These are phyloP conservation scores for Saxicola maurus DNA, from an alignment of 2,797 vertebrate species.

Conservation along the genomic window DNA sequence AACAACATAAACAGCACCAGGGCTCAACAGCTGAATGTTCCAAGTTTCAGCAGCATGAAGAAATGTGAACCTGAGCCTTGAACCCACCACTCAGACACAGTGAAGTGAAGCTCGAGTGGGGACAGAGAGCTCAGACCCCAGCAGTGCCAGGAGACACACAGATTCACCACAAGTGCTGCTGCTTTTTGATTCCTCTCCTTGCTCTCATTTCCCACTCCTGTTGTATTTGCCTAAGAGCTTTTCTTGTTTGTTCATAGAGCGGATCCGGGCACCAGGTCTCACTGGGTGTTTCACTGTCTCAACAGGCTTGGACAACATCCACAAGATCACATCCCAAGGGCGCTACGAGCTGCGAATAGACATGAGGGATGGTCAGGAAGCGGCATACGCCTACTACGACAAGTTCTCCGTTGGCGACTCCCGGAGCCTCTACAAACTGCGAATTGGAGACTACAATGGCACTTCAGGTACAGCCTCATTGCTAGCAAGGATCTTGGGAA, in stretches of 20 bases:
- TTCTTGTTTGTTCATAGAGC: not conserved
- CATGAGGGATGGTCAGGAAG: conserved; percentile 90
- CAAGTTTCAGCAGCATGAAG: not conserved
- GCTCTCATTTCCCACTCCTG: not conserved
- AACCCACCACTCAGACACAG: not conserved
- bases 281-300: not conserved
- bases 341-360: conserved; percentile 93
- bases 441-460: conserved; percentile 92
- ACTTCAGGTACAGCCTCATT: conserved; percentile 81
- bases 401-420: conserved; percentile 89
- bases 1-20: not conserved
- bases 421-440: conserved; percentile 89
- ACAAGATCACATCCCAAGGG: conserved; percentile 88
- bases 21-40: not conserved
- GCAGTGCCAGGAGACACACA: not conserved
- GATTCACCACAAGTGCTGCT: not conserved
- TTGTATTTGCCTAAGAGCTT: not conserved
- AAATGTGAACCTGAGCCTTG: not conserved
- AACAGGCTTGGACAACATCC: conserved; percentile 92
- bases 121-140: not conserved
- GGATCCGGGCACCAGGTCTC: not conserved
- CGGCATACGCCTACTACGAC: conserved; percentile 88
- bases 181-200: not conserved
- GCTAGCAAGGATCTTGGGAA: not conserved
- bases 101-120: not conserved